These are phyloP conservation scores for Drymodes brunneopygia DNA, from an alignment of 2,113 vertebrate genomes.

Conservation along the genomic window DNA sequence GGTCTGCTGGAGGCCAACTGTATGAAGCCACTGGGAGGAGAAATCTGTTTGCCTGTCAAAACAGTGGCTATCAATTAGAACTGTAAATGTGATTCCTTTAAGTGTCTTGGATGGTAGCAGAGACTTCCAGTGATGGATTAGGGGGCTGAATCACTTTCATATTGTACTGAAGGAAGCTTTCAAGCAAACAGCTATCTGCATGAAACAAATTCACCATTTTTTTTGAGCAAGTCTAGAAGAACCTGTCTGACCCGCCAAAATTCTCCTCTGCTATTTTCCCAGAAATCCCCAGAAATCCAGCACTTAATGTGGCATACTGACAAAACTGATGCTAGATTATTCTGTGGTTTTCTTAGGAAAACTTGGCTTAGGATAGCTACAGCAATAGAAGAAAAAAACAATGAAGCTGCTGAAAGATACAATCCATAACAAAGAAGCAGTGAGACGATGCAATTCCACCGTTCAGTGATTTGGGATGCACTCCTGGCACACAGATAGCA, in stretches of 20 bases:
- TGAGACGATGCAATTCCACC: neutral
- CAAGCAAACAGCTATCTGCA: conserved; percentile 19
- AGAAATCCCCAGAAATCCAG: neutral
- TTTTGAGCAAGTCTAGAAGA: conserved; percentile 40
- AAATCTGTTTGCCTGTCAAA: conserved; percentile 55
- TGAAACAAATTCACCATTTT: conserved; percentile 28
- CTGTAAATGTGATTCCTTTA: conserved; percentile 43
- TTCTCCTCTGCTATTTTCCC: neutral
- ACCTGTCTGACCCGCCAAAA: neutral
- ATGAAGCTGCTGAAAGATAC: neutral
- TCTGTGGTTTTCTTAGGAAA: conserved; percentile 23
- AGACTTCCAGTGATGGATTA: conserved; percentile 55
- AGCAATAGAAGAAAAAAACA: neutral
- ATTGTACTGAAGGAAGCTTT: conserved; percentile 21
- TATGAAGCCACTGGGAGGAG: conserved; percentile 41
- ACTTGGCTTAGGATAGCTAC: neutral
- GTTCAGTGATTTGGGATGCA: neutral
- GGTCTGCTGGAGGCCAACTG: conserved; percentile 52
- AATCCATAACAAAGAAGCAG: neutral
- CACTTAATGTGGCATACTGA: neutral
- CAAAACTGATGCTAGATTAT: neutral
- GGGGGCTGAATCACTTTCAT: conserved; percentile 21
- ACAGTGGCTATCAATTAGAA: conserved; percentile 61
- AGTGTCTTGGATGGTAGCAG: conserved; percentile 29
- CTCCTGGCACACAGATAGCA: neutral